phyloP scores from a whole-genome alignment of 1,140 invertebrate genomes.

The Micrasema minimum region DNA sequence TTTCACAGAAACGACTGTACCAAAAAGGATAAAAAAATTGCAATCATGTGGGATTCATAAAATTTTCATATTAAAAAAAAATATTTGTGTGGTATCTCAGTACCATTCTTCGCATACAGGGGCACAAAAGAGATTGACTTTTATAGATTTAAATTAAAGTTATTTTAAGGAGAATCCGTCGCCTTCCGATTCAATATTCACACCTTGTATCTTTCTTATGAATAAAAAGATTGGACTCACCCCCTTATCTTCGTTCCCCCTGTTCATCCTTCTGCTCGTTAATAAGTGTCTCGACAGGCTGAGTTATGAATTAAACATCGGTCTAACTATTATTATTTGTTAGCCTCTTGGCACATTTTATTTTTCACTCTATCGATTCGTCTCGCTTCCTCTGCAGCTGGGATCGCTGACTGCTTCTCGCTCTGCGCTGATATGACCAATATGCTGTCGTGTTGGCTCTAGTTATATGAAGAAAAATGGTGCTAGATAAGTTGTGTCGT shows the following conservation, averaged over 20 bases:
- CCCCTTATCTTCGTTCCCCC: constrained; percentile 1
- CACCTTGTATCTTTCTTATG: constrained; percentile 48
- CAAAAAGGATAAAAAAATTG: no score
- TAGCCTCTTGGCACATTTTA: constrained; percentile 38
- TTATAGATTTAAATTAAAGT: no score
- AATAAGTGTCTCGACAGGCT: constrained; percentile 48
- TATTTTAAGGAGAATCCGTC: no score
- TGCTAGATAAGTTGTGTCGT: no score
- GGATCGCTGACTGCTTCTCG: background rate
- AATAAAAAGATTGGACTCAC: constrained; percentile 50
- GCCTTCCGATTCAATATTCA: constrained; percentile 41
- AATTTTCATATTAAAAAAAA: no score
- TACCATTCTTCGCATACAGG: no score
- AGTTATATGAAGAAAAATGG: constrained; percentile 18
- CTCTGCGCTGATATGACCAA: constrained; percentile 7
- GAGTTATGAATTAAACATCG: constrained; percentile 52
- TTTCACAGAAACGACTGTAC: no score
- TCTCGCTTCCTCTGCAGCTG: background rate
- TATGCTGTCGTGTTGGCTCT: constrained; percentile 9
- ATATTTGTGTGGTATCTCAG: no score
- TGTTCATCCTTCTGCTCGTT: constrained; percentile 36
- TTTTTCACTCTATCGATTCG: constrained; percentile 28
- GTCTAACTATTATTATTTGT: constrained; percentile 52
- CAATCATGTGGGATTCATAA: no score
- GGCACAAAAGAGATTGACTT: no score